Evolutionary conservation across 2,113 vertebrate species (phyloP).

Genomic region (Struthidea cinerea): DNA sequence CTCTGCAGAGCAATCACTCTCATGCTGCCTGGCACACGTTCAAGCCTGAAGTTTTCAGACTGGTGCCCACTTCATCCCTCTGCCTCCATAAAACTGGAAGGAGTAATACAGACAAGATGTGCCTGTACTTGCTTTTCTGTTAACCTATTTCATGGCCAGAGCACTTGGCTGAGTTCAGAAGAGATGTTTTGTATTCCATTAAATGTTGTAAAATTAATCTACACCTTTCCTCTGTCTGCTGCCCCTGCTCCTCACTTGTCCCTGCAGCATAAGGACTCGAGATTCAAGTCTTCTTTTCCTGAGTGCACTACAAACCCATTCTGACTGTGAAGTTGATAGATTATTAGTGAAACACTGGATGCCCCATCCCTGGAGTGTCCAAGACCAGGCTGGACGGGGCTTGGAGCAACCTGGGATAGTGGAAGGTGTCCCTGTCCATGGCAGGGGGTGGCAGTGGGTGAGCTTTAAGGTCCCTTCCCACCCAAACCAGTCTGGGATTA

Average conservation of each 20-base stretch:
- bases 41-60: conserved; percentile 30
- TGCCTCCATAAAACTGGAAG: conserved; percentile 42
- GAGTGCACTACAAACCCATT: not conserved
- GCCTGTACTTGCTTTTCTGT: not conserved
- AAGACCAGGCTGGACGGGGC: accelerated
- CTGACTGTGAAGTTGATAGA: not conserved
- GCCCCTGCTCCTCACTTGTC: not conserved
- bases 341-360: not conserved
- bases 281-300: not conserved
- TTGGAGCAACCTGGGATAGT: not conserved
- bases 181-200: not conserved
- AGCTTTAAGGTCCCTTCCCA: not conserved
- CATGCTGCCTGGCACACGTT: not conserved
- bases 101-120: conserved; percentile 56
- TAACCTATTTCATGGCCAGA: not conserved
- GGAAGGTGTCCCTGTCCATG: not conserved
- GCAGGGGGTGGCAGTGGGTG: not conserved
- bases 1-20: conserved; percentile 49
- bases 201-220: not conserved
- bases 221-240: not conserved
- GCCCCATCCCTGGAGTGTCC: not conserved
- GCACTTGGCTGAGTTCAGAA: not conserved
- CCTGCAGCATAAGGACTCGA: not conserved
- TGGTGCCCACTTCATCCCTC: conserved; percentile 43
- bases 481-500: not conserved